Percentiles rank a stretch among this genome's conserved stretches.
phyloP scores from a whole-genome alignment of 2,797 vertebrate species.

The Lagorchestes hirsutus region DNA sequence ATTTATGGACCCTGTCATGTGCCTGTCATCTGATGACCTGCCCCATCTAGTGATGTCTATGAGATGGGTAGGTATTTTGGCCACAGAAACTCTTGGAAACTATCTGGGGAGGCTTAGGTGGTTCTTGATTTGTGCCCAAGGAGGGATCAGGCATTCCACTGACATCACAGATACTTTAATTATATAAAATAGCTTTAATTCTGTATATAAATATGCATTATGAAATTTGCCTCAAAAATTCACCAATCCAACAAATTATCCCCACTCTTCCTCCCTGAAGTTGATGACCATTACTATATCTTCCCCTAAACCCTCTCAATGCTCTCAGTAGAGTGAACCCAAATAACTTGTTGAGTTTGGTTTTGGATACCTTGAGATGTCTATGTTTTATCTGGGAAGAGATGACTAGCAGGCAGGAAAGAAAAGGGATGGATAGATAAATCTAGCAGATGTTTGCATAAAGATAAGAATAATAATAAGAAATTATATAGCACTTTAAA shows the following conservation, averaged over 20 bases:
- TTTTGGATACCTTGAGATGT: neutral
- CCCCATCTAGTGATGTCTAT: neutral
- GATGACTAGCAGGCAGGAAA: neutral
- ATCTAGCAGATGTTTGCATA: neutral
- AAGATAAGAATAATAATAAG: neutral
- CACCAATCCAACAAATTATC: neutral
- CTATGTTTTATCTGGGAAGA: neutral
- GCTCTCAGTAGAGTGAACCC: neutral
- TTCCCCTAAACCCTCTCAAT: neutral
- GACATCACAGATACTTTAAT: neutral
- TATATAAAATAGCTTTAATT: neutral
- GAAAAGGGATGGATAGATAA: neutral
- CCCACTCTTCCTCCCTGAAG: neutral
- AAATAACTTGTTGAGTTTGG: neutral
- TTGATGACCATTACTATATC: neutral
- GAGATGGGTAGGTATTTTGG: neutral
- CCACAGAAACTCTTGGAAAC: neutral
- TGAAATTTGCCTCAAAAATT: neutral
- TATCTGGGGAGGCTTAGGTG: neutral
- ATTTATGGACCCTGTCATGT: neutral
- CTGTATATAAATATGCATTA: neutral
- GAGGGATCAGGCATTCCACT: neutral
- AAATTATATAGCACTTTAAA: neutral
- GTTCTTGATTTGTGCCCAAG: neutral
- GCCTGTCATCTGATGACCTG: neutral